Evolutionary conservation across 2,888 invertebrate species (phyloP), one percentile per base, ranked within the genome.

Genomic region (Amaurobius ferox): DNA sequence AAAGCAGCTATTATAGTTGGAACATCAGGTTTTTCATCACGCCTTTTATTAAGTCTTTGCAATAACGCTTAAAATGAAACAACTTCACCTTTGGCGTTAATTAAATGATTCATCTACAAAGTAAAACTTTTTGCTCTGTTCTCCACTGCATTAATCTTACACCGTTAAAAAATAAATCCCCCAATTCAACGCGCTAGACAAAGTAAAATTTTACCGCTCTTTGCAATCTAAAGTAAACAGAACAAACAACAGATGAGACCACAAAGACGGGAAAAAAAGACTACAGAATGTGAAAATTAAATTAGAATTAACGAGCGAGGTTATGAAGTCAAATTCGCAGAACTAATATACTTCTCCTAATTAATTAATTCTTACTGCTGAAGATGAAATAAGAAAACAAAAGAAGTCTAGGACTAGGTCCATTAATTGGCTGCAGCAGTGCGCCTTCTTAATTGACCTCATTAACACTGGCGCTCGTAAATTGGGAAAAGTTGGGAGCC

Each of bases 231-330:
- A 64, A 29, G 29, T 1, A 64, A 64, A 64, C n/a, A 64, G 16
- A 16, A 2, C 1, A 29, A 29, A 64, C 29, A 64, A n/a, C 28
- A 29, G 5, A 29, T n/a, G 13, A 68, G 16, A 40, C 39, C 5
- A 23, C 30, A 73, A 26, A 61, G n/a, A 48, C 11, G 23, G 61
- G 23, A 11, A 32, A 32, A 30, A 9, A 66, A 68, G 70, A 66
- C 71, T 76, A 81, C 81, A 70, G 62, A 44, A 76, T 44, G 66
- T 70, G 66, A 79, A 81, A 81, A 81, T 81, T 81, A 81, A 81
- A 81, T 81, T 81, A 81, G 81, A 81, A 81, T 76, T 81, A 81
- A 81, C 81, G 81, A 81, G 81, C 68, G 32, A 61, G 81, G 81
- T 81, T 81, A 81, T 81, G 81, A 81, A 81, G 81, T 74, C 81